Conservation (phyloP, 1,140 invertebrate species). For the Olivierus martensii region DNA sequence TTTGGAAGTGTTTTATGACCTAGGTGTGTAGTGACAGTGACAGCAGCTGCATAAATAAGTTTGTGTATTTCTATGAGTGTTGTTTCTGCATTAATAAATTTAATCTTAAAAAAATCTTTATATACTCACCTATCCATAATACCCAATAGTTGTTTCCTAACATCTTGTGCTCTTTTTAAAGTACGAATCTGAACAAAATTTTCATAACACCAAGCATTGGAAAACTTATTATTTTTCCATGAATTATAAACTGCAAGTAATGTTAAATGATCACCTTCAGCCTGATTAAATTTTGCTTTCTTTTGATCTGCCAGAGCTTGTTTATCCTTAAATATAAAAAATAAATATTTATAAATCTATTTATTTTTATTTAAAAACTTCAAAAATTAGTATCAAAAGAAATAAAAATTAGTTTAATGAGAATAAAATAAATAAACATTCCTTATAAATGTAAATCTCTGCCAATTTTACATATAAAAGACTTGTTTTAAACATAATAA, state of each 20-base stretch:
- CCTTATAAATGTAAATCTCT: too few relatives aligned
- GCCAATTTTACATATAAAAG: too few relatives aligned
- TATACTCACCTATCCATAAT: slow-evolving; percentile 79
- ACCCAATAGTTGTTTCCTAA: slow-evolving; percentile 91
- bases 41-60: too few relatives aligned
- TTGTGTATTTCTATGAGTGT: too few relatives aligned
- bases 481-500: too few relatives aligned
- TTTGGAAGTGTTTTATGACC: too few relatives aligned
- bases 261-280: slow-evolving; percentile 96
- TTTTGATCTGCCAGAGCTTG: slow-evolving; percentile 96
- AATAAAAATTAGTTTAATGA: too few relatives aligned
- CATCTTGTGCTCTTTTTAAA: slow-evolving; percentile 93
- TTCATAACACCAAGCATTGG: slow-evolving; percentile 98
- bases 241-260: slow-evolving; percentile 97
- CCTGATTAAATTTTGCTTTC: slow-evolving; percentile 97
- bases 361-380: background rate
- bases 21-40: too few relatives aligned
- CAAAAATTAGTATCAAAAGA: too few relatives aligned
- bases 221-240: slow-evolving; percentile 99
- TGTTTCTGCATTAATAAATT: too few relatives aligned
- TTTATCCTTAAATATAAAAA: slow-evolving; percentile 61
- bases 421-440: too few relatives aligned
- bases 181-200: slow-evolving; percentile 97
- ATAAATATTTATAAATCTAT: background rate
- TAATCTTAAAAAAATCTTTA: too few relatives aligned